Conservation (phyloP, 2,113 vertebrate species). For the Oryzias curvinotus region DNA sequence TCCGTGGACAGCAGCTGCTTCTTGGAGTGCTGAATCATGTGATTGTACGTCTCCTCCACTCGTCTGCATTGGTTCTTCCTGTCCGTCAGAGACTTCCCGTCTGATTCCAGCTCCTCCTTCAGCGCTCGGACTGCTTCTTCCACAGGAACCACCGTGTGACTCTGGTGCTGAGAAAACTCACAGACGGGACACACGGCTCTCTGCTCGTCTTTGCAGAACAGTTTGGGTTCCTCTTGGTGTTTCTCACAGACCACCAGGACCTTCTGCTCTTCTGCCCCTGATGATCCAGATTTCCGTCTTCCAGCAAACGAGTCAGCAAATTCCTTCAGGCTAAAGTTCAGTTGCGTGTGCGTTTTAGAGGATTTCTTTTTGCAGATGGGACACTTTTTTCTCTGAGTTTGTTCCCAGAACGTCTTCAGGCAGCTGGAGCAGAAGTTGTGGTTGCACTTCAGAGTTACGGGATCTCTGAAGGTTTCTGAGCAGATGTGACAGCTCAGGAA, state of each 20-base stretch:
- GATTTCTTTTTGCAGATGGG: conserved; percentile 9
- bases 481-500: conserved; percentile 1
- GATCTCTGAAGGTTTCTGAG: conserved; percentile 23
- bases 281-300: neutral
- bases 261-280: too few species aligned
- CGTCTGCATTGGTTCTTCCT: too few species aligned
- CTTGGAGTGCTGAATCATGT: neutral
- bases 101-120: too few species aligned
- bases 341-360: accelerated
- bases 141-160: too few species aligned
- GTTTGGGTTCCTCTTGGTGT: too few species aligned
- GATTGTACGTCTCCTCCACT: too few species aligned
- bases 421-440: conserved; percentile 44
- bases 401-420: conserved; percentile 27
- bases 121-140: too few species aligned
- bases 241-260: too few species aligned
- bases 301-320: neutral
- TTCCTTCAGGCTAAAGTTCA: neutral
- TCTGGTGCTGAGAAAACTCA: too few species aligned
- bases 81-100: too few species aligned
- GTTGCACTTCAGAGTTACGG: conserved; percentile 6
- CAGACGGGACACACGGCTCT: too few species aligned
- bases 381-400: conserved; percentile 26
- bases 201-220: too few species aligned
- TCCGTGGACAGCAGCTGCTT: neutral